These are phyloP conservation scores for Euclidia mi DNA, from an alignment of 2,888 invertebrate species.

Conservation along the genomic window DNA sequence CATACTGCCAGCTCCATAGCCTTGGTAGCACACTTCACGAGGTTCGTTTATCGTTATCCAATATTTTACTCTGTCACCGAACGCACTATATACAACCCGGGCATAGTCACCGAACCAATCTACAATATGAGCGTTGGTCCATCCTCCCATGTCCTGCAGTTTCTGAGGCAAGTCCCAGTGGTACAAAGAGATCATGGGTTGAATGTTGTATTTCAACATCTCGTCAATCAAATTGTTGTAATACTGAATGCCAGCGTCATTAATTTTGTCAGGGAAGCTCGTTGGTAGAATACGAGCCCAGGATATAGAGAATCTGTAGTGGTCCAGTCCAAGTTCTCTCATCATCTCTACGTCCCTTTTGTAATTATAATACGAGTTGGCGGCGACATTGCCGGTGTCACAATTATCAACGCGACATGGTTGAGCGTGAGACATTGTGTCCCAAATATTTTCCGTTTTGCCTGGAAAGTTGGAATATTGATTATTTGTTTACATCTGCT, in stretches of 20 bases:
- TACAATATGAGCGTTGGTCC: constrained; percentile 78
- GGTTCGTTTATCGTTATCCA: constrained; percentile 91
- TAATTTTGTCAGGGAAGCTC: constrained; percentile 87
- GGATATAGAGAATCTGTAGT: constrained; percentile 90
- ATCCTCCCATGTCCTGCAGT: constrained; percentile 88
- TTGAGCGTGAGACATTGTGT: constrained; percentile 84
- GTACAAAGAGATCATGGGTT: constrained; percentile 89
- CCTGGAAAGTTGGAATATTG: constrained; percentile 61
- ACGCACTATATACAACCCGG: constrained; percentile 72
- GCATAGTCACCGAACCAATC: constrained; percentile 85
- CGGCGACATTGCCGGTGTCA: constrained; percentile 90
- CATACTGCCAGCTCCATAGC: constrained; percentile 73
- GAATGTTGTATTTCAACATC: constrained; percentile 89
- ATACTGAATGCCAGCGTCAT: constrained; percentile 79
- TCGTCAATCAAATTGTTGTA: constrained; percentile 87
- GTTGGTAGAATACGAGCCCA: constrained; percentile 91
- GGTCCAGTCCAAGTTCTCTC: constrained; percentile 80
- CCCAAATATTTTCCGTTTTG: constrained; percentile 91
- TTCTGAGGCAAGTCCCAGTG: constrained; percentile 88
- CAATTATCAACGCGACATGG: constrained; percentile 84
- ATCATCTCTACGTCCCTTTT: constrained; percentile 87
- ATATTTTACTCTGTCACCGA: constrained; percentile 81
- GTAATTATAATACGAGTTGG: constrained; percentile 91
- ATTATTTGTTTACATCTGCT: too few species aligned
- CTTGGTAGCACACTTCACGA: constrained; percentile 66